Base-by-base conservation (phyloP, 1,140 invertebrate genomes). In the Wiebesia pumilae region DNA sequence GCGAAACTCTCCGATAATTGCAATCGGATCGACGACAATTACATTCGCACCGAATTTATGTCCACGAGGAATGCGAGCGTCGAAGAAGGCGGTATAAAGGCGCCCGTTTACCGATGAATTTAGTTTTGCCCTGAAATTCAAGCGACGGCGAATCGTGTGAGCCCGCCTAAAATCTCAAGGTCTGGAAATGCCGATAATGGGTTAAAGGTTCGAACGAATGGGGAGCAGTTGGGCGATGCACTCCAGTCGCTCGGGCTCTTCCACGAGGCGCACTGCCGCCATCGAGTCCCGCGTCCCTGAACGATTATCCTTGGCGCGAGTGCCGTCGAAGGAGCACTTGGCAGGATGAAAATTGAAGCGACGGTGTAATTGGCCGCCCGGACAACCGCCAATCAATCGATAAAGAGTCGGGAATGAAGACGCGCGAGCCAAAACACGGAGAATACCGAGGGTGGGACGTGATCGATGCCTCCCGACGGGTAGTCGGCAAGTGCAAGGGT, bases 401-500 rank as follows among this genome's bases (percentile, higher is more conserved):
- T 54, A 54, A 54, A 54, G 51, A 54, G 51, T 14, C 19, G 2
- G 9, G 51, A 19, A 54, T 54, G 51, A 54, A 54, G 51, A 19
- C 51, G 51, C 51, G 51, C 16, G 51, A 54, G 51, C 19, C 51
- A 21, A 19, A 2, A 21, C 51, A 12, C 51, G 19, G 51, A 16
- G 51, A 27, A 33, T 30, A 30, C 2, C 30, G 6, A 3, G 9
- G 1, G 65, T 6, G 7, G n/a, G 24, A 1, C 62, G 65, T 33
- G 30, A 69, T 69, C 33, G 65, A 33, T n/a, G 65, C 30, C 1
- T 40, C 12, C 33, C 71, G 54, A 19, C 75, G 79, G 62, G 71
- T 54, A 78, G 80, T 67, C 85, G 83, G 82, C 85, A 86, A 80
- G 85, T 86, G 84, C 38, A 43, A 0, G 69, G 30, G 40, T 58